phyloP scores from a whole-genome alignment of 1,140 invertebrate genomes.

The Formica selysi region DNA sequence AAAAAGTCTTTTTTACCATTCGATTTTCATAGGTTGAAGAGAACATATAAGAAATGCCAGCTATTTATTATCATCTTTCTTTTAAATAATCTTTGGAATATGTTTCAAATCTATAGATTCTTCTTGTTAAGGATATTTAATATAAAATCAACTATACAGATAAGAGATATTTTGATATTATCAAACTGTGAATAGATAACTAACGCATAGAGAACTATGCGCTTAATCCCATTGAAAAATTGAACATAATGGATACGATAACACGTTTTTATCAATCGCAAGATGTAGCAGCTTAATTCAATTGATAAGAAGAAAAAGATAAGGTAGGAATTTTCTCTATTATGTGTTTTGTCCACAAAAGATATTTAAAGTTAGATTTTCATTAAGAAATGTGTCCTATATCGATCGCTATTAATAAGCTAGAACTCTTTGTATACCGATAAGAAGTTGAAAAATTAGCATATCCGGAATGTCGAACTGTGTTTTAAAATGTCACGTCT shows the following conservation, averaged over 20 bases:
- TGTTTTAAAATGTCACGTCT: background rate
- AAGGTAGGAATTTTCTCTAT: background rate
- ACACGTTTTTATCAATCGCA: background rate
- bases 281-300: constrained; percentile 14
- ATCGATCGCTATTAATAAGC: constrained; percentile 13
- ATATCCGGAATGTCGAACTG: background rate
- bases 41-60: background rate
- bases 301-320: background rate
- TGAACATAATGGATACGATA: constrained; percentile 1
- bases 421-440: background rate
- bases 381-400: background rate
- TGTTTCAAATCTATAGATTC: background rate
- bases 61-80: background rate
- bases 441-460: background rate
- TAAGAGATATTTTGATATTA: constrained; percentile 1
- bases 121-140: background rate
- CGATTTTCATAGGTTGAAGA: constrained; percentile 31
- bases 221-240: constrained; percentile 20
- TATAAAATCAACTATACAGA: background rate
- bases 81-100: background rate
- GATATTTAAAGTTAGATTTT: background rate
- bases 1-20: background rate
- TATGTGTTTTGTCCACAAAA: background rate
- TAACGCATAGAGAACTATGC: background rate
- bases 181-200: background rate